Base-by-base conservation (phyloP, 1,140 invertebrate species). In the honey bee (Apis mellifera) region DNA sequence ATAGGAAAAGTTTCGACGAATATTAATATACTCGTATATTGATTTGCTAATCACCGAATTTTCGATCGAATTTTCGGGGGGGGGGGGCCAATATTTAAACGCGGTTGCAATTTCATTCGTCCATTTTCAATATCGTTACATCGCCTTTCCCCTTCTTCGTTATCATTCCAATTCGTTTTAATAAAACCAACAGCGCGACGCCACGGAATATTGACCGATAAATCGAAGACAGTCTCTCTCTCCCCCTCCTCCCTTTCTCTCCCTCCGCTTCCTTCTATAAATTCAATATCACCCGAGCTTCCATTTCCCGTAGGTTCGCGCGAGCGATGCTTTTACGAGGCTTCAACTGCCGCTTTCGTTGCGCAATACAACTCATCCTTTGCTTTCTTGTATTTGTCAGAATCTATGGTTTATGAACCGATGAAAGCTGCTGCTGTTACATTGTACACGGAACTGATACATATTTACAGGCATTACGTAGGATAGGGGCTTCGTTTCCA, bases 291-390 rank as follows among this genome's bases (percentile, higher is more conserved):
- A 52, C 32, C 60, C 19, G 71, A 65, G 48, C 59, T 55, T 66
- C 52, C 60, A 80, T 80, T 80, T 66, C 62, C 78, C 60, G 52
- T 23, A 17, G 15, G 15, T 17, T 48, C 7, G 26, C 50, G 17
- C 8, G 60, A 23, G 54, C 7, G 73, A 79, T 9, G 71, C 65
- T 80, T 80, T 80, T 74, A 80, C 78, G 78, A 74, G 21, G 52
- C 59, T 64, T n/a, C 70, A 57, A 42, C 26, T 48, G 57, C 71
- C 74, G 15, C 60, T 15, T 74, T 55, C 59, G 59, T 26, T 42
- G 19, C 26, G 42, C 60, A 9, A 26, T 23, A 72, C 70, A 19
- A 55, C 59, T 48, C 21, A n/a, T 15, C 17, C 26, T n/a, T 15
- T 55, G 19, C 3, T 7, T 50, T 73, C 42, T 73, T 54, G 55